Evolutionary conservation across 2,113 vertebrate species (phyloP), one percentile per base, ranked within the genome.

Genomic region (Gavia stellata): DNA sequence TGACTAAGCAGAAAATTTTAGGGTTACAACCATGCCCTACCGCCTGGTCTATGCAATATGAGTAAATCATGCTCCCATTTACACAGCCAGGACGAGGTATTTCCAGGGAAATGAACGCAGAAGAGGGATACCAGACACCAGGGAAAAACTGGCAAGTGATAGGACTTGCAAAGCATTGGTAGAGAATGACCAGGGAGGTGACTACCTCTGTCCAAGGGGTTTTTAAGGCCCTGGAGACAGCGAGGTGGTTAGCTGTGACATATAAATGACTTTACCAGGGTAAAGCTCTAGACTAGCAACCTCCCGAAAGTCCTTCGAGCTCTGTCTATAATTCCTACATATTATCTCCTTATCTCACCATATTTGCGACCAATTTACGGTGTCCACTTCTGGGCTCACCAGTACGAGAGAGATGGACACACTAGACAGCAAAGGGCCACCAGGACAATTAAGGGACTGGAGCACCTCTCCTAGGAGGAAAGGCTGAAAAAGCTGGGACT

Each of bases 171-270:
- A 49, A 90, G 65, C 15, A 13, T 3, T 23, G n/a, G 17, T 52
- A 65, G 33, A 42, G 52, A 53, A 34, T 6, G 17, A 87, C 11
- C 50, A 86, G 14, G 40, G 50, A 79, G 40, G 34, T 1, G 2
- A 62, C 31, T 25, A n/a, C 49, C 34, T n/a, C 74, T 66, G 26
- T 9, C 50, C 56, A 53, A 75, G 36, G 49, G 34, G 36, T 56
- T 71, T 87, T 78, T 79, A 85, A 82, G 40, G 17, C 34, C 49
- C 31, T 73, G 31, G 18, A 79, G 56, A 53, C 12, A 71, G 45
- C 0, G 0, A 36, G 73, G 52, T 2, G 0, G 12, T 52, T 86
- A 49, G 8, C 12, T 85, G n/a, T 38, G 59, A 90, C 68, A 59
- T 12, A 3, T 17, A 82, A 79, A 26, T 8, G 33, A 92, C 15